A percentile compares a stretch with the other conserved stretches of the same genome.
phyloP scores from a whole-genome alignment of 2,797 vertebrate species.

The Lepus townsendii region DNA sequence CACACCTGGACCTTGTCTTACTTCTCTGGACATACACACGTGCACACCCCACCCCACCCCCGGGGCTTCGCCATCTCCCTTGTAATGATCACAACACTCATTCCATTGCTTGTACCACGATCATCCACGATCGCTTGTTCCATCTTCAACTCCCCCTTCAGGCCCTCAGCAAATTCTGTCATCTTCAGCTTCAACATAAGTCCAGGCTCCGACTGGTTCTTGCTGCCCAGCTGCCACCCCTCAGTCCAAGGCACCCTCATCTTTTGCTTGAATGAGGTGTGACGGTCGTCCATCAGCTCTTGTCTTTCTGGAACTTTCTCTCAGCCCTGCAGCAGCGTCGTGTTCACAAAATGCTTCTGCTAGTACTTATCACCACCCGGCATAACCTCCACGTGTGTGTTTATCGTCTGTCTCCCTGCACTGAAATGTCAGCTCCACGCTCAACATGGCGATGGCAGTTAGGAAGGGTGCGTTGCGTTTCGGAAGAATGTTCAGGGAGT shows the following conservation, averaged over 20 bases:
- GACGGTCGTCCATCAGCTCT: not conserved
- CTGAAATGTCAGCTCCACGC: not conserved
- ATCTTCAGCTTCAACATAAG: slow-evolving; percentile 19
- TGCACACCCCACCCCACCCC: not conserved
- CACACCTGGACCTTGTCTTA: not conserved
- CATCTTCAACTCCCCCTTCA: not conserved
- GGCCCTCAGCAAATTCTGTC: not conserved
- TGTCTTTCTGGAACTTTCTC: not conserved
- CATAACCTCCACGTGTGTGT: not conserved
- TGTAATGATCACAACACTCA: not conserved
- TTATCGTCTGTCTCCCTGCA: not conserved
- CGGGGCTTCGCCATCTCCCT: not conserved
- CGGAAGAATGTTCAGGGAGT: not conserved
- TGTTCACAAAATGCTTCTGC: slow-evolving; percentile 28
- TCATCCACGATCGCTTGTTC: not conserved
- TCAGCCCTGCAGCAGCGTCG: not conserved
- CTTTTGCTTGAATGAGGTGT: slow-evolving; percentile 35
- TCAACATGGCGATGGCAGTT: not conserved
- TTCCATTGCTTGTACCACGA: not conserved
- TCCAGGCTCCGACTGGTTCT: not conserved
- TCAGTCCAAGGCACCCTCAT: not conserved
- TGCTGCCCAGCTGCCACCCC: not conserved
- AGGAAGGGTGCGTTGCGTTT: not conserved
- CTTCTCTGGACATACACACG: not conserved
- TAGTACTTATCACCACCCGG: not conserved